phyloP scores from a whole-genome alignment of 2,888 invertebrate species.

The Lepas anatifera region DNA sequence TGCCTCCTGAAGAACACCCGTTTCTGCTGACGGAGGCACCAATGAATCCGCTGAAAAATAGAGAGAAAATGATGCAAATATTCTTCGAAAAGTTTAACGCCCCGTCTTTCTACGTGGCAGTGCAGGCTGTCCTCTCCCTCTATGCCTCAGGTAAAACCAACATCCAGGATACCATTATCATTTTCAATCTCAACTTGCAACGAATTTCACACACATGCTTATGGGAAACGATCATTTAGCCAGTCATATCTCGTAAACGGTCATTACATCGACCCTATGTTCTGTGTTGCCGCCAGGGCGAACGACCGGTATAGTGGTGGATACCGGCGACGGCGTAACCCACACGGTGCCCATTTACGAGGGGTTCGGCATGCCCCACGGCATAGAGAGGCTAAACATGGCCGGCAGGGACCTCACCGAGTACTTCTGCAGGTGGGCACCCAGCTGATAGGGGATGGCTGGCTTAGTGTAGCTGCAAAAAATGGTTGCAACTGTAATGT shows the following conservation, averaged over 20 bases:
- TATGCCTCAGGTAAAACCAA: not conserved
- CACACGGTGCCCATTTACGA: conserved; percentile 13
- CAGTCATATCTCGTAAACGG: too few relatives aligned
- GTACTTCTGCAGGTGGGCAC: conserved; percentile 17
- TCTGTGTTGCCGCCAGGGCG: not conserved
- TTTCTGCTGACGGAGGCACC: conserved; percentile 9
- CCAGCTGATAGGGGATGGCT: too few relatives aligned
- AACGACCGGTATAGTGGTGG: conserved; percentile 3
- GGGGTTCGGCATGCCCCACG: conserved; percentile 23
- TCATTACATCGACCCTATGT: too few relatives aligned
- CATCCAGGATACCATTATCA: too few relatives aligned
- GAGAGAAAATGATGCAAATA: conserved; percentile 7
- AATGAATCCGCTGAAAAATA: not conserved
- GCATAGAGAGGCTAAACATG: conserved; percentile 21
- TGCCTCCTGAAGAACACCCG: not conserved
- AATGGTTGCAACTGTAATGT: too few relatives aligned
- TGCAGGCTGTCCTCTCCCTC: not conserved
- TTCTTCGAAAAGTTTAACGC: conserved; percentile 5
- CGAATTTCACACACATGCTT: too few relatives aligned
- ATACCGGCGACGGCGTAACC: conserved; percentile 7
- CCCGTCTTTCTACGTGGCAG: not conserved
- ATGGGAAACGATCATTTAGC: too few relatives aligned
- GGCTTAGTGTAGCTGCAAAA: too few relatives aligned
- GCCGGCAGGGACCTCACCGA: conserved; percentile 20
- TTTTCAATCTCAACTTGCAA: too few relatives aligned